phyloP scores from a whole-genome alignment of 2,113 vertebrate genomes.

The Canis aureus region DNA sequence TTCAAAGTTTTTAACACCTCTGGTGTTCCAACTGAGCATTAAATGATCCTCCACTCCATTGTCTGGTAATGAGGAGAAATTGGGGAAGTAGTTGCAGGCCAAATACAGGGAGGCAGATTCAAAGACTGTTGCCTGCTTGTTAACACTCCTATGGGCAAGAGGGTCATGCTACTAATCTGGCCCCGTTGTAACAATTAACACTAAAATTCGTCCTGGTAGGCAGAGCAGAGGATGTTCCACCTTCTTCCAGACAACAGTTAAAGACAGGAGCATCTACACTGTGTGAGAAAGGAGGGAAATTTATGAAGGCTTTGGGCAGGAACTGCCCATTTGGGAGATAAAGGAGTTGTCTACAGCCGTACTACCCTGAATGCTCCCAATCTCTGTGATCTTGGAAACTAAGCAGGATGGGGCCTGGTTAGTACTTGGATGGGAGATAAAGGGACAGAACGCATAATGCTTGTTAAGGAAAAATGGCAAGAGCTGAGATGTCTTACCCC shows the following conservation, averaged over 20 bases:
- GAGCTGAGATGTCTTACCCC: not conserved
- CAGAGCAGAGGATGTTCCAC: not conserved
- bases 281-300: not conserved
- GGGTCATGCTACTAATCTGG: not conserved
- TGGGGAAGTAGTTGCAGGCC: not conserved
- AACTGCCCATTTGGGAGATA: not conserved
- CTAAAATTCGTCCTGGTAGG: not conserved
- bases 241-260: not conserved
- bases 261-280: not conserved
- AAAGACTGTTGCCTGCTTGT: not conserved
- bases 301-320: not conserved
- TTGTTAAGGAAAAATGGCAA: not conserved
- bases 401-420: not conserved
- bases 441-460: not conserved
- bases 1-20: constrained; percentile 26
- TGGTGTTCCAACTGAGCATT: not conserved
- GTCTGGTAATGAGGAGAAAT: not conserved
- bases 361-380: not conserved
- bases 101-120: not conserved
- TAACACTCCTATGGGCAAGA: not conserved
- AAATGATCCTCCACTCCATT: not conserved
- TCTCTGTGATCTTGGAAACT: not conserved
- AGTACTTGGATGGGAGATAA: not conserved
- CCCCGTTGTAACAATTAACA: not conserved
- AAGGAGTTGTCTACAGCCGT: not conserved